Evolutionary conservation across 2,888 invertebrate species (phyloP).

Genomic region (Proisotoma minuta): DNA sequence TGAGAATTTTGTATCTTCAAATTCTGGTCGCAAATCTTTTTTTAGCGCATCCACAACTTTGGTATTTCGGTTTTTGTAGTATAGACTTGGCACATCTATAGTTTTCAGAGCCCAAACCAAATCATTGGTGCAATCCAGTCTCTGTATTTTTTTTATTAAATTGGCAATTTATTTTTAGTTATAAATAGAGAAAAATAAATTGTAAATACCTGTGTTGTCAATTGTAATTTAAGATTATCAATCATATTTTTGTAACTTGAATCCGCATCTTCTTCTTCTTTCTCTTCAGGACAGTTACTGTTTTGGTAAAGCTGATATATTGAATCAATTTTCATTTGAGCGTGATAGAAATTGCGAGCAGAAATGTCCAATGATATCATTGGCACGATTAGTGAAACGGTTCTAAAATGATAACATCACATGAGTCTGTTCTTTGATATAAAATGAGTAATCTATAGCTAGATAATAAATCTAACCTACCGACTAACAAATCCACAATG

Average conservation of each 20-base stretch:
- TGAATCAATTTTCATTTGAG: slow-evolving; percentile 28
- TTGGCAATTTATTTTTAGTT: no score
- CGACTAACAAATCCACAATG: slow-evolving; percentile 25
- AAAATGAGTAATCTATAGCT: neutral
- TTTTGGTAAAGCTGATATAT: slow-evolving; percentile 13
- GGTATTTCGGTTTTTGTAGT: slow-evolving; percentile 23
- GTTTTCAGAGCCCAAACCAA: slow-evolving; percentile 22
- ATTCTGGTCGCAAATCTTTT: slow-evolving; percentile 18
- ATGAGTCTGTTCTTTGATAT: neutral
- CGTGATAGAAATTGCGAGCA: slow-evolving; percentile 29
- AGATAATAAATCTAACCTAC: slow-evolving; percentile 10
- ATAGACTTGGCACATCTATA: slow-evolving; percentile 20
- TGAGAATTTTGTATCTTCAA: slow-evolving; percentile 17
- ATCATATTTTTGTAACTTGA: slow-evolving; percentile 20
- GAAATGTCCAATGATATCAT: slow-evolving; percentile 25
- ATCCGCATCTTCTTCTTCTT: slow-evolving; percentile 8
- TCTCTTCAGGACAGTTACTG: slow-evolving; percentile 11
- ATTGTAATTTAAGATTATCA: slow-evolving; percentile 26
- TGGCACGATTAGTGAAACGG: slow-evolving; percentile 17
- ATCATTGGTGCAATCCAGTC: slow-evolving; percentile 21
- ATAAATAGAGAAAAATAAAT: no score
- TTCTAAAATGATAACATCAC: slow-evolving; percentile 10
- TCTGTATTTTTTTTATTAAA: no score
- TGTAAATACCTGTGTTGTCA: slow-evolving; percentile 18
- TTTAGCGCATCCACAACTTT: slow-evolving; percentile 19